Evolutionary conservation across 2,888 invertebrate genomes (phyloP).

Genomic region (Scrobipalpa costella): DNA sequence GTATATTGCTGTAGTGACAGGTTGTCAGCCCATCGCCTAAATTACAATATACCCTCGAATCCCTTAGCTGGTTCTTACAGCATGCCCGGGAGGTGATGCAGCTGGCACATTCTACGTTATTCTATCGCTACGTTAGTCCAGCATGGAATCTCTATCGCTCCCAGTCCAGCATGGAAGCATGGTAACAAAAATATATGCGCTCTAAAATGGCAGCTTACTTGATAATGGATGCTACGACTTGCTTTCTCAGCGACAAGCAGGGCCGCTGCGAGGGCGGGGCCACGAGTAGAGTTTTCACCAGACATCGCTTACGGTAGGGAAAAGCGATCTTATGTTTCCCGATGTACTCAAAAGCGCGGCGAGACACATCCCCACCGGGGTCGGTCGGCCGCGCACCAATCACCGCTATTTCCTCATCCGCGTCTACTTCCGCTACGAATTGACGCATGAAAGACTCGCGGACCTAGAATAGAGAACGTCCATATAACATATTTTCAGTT

Average conservation of each 20-base stretch:
- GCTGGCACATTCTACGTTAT: too few relatives aligned
- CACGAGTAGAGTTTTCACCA: conserved; percentile 89
- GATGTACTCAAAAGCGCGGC: conserved; percentile 70
- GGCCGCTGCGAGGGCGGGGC: conserved; percentile 91
- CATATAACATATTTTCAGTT: too few relatives aligned
- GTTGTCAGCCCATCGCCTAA: too few relatives aligned
- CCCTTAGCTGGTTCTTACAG: too few relatives aligned
- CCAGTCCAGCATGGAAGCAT: too few relatives aligned
- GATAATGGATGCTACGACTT: conserved; percentile 92
- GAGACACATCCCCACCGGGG: conserved; percentile 51
- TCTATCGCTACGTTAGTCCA: too few relatives aligned
- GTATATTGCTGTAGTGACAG: too few relatives aligned
- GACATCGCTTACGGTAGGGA: conserved; percentile 90
- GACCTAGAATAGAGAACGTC: conserved; percentile 79
- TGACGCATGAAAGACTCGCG: conserved; percentile 99
- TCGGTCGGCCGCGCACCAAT: conserved; percentile 47
- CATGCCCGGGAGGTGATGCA: too few relatives aligned
- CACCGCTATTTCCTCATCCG: conserved; percentile 86
- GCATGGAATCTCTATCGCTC: too few relatives aligned
- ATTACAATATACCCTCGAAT: too few relatives aligned
- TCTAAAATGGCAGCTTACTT: conserved; percentile 81
- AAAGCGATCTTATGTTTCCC: conserved; percentile 69
- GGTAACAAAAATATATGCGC: neutral
- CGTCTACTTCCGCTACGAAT: conserved; percentile 94
- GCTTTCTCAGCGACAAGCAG: conserved; percentile 88